phyloP scores from a whole-genome alignment of 2,888 invertebrate species.

The Euzophera pinguis region DNA sequence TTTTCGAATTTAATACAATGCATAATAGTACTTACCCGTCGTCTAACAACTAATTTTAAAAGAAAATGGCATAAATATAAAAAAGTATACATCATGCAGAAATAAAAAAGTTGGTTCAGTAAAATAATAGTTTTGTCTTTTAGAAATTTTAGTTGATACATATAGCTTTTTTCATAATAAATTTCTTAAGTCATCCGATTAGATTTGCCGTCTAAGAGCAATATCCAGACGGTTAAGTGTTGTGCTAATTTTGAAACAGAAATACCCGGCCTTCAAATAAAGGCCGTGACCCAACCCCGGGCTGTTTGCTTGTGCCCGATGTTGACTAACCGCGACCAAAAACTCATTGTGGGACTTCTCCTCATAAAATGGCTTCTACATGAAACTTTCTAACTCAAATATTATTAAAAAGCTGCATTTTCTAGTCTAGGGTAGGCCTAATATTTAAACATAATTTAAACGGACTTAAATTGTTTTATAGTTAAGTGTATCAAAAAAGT shows the following conservation, averaged over 20 bases:
- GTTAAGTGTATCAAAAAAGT: too few species aligned
- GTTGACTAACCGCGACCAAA: constrained; percentile 62
- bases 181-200: background rate
- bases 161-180: background rate
- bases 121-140: too few species aligned
- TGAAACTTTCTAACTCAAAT: constrained; percentile 48
- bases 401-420: constrained; percentile 47
- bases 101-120: too few species aligned
- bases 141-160: too few species aligned
- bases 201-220: background rate
- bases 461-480: too few species aligned
- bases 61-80: too few species aligned
- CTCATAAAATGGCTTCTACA: constrained; percentile 54
- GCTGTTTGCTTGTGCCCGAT: constrained; percentile 64
- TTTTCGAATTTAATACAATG: too few species aligned
- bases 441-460: too few species aligned
- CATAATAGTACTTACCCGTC: too few species aligned
- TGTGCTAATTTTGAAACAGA: constrained; percentile 40
- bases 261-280: constrained; percentile 51
- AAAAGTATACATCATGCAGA: too few species aligned
- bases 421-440: constrained; percentile 28
- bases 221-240: constrained; percentile 18
- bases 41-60: too few species aligned
- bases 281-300: constrained; percentile 68
- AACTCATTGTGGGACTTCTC: constrained; percentile 70